Base-by-base conservation (phyloP, 2,888 invertebrate genomes). In the Colletes collaris region DNA sequence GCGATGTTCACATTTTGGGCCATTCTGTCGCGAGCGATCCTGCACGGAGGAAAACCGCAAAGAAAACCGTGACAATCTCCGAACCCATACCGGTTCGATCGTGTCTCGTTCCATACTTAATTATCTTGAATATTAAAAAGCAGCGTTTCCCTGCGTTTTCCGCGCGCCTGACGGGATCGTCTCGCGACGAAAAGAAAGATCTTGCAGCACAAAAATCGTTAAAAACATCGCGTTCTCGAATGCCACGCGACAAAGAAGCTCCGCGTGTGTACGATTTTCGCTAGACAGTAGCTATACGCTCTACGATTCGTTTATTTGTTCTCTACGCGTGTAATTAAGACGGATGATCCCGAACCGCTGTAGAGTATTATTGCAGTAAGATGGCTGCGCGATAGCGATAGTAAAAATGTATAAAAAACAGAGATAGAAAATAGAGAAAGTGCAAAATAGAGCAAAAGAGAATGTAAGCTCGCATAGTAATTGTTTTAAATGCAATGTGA, bases 401-500 rank as follows among this genome's bases (percentile, higher is more conserved):
- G 44, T 56, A 63, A 40, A 65, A 72, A 72, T 60, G 46, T 44
- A 58, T 44, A 70, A 55, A 75, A 69, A 72, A 60, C 19, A 66
- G 55, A 67, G 59, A 53, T 35, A 66, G 35, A 52, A 46, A 81
- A 76, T 67, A 65, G 55, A 67, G 49, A 72, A 13, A 46, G 37
- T 77, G 46, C 74, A 11, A 64, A 46, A 27, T n/a, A 53, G 53
- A 64, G 63, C 27, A 19, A 72, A 71, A 52, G 56, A 84, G 59
- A 70, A 76, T 67, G 59, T 16, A 79, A 80, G 76, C 80, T 85
- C 72, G 80, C 76, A 68, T 49, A 64, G 69, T 65, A 69, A 27
- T 27, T 76, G 64, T 60, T 79, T 85, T 77, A 85, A 85, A 85
- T 85, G 85, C 84, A 76, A 74, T 60, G 64, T 76, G 63, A 71